phyloP scores from a whole-genome alignment of 2,797 vertebrate genomes.

The Rhabdophis nuchalis region DNA sequence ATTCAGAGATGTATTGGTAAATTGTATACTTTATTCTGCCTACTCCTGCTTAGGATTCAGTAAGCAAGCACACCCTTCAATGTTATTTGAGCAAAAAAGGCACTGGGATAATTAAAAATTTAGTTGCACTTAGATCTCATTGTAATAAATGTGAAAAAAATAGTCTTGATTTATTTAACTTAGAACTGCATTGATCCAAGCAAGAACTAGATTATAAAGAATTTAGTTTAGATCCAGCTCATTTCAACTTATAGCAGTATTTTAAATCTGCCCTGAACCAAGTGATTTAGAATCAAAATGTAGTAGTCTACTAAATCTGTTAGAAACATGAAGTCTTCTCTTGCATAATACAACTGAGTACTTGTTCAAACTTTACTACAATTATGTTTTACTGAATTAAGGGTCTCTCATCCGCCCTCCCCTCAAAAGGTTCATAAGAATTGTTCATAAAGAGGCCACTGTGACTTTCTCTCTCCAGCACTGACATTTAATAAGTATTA shows the following conservation, averaged over 20 bases:
- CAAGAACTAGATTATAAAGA: background rate
- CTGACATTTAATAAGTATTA: conserved; percentile 36
- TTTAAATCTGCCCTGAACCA: background rate
- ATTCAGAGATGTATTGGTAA: background rate
- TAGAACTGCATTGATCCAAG: background rate
- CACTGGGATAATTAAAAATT: background rate
- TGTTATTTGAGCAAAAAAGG: background rate
- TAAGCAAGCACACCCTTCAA: background rate
- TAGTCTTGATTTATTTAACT: background rate
- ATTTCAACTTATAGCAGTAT: background rate
- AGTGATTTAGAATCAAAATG: background rate
- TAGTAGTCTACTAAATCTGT: background rate
- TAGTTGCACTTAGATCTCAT: background rate
- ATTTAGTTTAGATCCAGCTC: background rate
- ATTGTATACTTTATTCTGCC: background rate
- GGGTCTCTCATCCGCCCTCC: background rate
- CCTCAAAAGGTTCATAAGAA: conserved; percentile 27
- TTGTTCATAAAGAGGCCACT: conserved; percentile 23
- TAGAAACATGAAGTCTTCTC: background rate
- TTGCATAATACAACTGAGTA: background rate
- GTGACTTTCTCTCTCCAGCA: conserved; percentile 28
- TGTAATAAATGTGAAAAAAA: background rate
- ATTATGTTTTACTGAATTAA: background rate
- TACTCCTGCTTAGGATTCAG: background rate
- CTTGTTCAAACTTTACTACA: conserved; percentile 23